phyloP scores from a whole-genome alignment of 2,888 invertebrate species.

The Cosmopolites sordidus region DNA sequence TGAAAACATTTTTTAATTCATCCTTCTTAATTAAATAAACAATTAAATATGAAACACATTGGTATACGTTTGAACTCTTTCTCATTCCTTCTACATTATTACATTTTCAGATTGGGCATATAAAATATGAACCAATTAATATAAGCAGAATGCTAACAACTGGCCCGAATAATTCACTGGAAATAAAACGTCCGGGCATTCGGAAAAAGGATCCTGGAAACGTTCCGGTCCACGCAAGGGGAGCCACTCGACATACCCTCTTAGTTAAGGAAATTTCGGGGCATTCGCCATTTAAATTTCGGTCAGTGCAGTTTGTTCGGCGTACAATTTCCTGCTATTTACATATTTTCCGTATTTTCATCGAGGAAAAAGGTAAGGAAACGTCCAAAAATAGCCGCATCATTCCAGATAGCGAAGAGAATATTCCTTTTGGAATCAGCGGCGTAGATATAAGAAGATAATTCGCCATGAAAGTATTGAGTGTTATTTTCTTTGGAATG shows the following conservation, averaged over 20 bases:
- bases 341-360: conserved; percentile 13
- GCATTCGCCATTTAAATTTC: conserved; percentile 11
- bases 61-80: too few species aligned
- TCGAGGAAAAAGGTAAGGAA: conserved; percentile 11
- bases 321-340: conserved; percentile 13
- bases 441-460: too few species aligned
- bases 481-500: too few species aligned
- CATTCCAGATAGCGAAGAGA: conserved; percentile 1
- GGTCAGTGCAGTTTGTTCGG: conserved; percentile 9
- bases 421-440: neutral
- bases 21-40: too few species aligned
- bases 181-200: neutral
- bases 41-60: too few species aligned
- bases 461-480: too few species aligned
- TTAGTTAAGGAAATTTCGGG: conserved; percentile 8
- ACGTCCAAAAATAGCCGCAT: conserved; percentile 7
- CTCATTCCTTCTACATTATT: too few species aligned
- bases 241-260: conserved; percentile 4
- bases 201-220: neutral
- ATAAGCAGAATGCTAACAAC: too few species aligned
- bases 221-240: neutral
- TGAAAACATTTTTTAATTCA: too few species aligned
- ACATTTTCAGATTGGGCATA: too few species aligned
- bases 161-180: too few species aligned
- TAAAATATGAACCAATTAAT: too few species aligned